Evolutionary conservation across 2,113 vertebrate species (phyloP).

Genomic region (Cololabis saira): DNA sequence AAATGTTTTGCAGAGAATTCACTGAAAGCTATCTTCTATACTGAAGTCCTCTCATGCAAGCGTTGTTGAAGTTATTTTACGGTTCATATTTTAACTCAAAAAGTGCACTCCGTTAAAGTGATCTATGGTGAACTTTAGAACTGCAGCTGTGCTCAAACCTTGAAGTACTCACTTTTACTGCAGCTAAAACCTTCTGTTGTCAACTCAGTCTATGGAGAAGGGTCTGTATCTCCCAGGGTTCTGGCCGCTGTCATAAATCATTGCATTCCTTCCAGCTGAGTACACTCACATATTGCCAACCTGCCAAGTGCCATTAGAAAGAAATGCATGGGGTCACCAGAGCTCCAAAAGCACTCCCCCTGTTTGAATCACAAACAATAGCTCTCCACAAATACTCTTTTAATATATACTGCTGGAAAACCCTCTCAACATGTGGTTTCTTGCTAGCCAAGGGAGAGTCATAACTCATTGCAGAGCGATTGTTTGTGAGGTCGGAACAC

Average conservation of each 20-base stretch:
- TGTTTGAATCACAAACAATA: constrained; percentile 29
- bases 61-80: background rate
- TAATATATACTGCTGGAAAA: constrained; percentile 2
- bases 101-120: background rate
- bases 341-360: constrained; percentile 8
- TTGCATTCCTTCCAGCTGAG: constrained; percentile 7
- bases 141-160: background rate
- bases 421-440: constrained; percentile 6
- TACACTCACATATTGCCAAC: background rate
- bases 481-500: constrained; percentile 8
- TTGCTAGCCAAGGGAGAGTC: constrained; percentile 14
- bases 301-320: constrained; percentile 3
- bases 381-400: constrained; percentile 1
- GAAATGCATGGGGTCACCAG: constrained; percentile 1
- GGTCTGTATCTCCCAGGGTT: background rate
- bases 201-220: background rate
- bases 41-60: background rate
- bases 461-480: constrained; percentile 1
- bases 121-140: constrained; percentile 11
- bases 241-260: constrained; percentile 17
- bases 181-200: background rate
- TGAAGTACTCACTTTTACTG: background rate
- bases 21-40: constrained; percentile 3
- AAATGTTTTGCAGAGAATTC: background rate
- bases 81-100: background rate